Evolutionary conservation across 2,888 invertebrate species (phyloP), one percentile per base, ranked within the genome.

Genomic region (Listrodromus nycthemerus): DNA sequence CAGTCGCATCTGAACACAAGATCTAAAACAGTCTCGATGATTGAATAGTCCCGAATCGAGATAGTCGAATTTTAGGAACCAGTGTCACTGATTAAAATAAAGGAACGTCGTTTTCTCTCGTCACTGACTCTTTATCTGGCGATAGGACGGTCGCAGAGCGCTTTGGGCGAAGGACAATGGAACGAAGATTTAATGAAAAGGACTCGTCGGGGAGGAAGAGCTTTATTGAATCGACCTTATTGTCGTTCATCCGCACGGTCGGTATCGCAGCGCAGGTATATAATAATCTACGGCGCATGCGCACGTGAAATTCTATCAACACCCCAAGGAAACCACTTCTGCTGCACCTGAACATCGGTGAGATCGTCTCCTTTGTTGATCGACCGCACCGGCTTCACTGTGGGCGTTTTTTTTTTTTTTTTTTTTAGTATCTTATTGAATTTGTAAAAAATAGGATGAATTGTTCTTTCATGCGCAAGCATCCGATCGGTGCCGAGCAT

Each of bases 281-380:
- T 84, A n/a, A n/a, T 70, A 84, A 71, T 80, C 82, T 85, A 82
- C 41, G 4, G 16, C 41, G 41, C 41, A 69, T 76, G 66, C 71
- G 61, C 74, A 80, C 63, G 82, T 85, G 85, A 86, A 83, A 86
- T 86, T 83, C 86, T 83, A 82, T 85, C 78, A 73, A 85, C 83
- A 71, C 79, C 85, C 85, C 67, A 80, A 71, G 50, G 66, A 52
- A 55, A 77, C 80, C 66, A 65, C 77, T 66, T 61, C 30, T 78
- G 75, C 24, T 78, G 78, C 80, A 84, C 82, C 80, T 84, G 82
- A 86, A 73, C 73, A 70, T 66, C 67, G 78, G 78, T 48, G 50
- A 74, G 67, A 67, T 77, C 13, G 48, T 37, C 52, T 50, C 76
- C 76, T 80, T 83, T 83, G 80, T 83, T 61, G 24, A 10, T 45